phyloP scores from a whole-genome alignment of 2,888 invertebrate genomes.

The Minunthozetes semirufus region DNA sequence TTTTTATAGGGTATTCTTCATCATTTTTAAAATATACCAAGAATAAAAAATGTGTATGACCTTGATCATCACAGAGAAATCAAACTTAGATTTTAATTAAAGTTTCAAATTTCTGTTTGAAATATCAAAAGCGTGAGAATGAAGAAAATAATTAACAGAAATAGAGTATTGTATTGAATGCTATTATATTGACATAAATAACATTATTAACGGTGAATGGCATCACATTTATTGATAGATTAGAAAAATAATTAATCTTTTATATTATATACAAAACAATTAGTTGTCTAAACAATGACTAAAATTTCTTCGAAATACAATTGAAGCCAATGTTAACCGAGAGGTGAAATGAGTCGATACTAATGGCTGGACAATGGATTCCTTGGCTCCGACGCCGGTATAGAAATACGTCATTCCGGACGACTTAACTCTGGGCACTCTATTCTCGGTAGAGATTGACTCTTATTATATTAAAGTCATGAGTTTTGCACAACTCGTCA shows the following conservation, averaged over 20 bases:
- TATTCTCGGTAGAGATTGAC: neutral
- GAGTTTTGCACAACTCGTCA: neutral
- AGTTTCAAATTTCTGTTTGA: neutral
- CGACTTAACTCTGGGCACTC: neutral
- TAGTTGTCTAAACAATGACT: neutral
- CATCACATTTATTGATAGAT: neutral
- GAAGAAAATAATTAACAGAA: neutral
- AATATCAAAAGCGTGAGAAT: neutral
- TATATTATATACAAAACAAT: neutral
- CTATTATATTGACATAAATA: too few relatives aligned
- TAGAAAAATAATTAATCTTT: slow-evolving; percentile 9
- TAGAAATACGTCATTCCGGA: neutral
- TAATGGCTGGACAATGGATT: neutral
- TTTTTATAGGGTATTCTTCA: too few relatives aligned
- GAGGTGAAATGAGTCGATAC: slow-evolving; percentile 16
- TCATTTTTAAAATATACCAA: too few relatives aligned
- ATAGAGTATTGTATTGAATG: too few relatives aligned
- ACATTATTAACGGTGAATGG: too few relatives aligned
- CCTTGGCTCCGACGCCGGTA: neutral
- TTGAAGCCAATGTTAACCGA: neutral
- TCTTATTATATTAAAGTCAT: neutral
- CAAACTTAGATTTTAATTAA: neutral
- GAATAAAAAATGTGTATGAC: too few relatives aligned
- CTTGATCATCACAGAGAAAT: neutral
- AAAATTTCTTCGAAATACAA: neutral